phyloP scores from a whole-genome alignment of 2,797 vertebrate genomes.

The Rousettus madagascariensis region DNA sequence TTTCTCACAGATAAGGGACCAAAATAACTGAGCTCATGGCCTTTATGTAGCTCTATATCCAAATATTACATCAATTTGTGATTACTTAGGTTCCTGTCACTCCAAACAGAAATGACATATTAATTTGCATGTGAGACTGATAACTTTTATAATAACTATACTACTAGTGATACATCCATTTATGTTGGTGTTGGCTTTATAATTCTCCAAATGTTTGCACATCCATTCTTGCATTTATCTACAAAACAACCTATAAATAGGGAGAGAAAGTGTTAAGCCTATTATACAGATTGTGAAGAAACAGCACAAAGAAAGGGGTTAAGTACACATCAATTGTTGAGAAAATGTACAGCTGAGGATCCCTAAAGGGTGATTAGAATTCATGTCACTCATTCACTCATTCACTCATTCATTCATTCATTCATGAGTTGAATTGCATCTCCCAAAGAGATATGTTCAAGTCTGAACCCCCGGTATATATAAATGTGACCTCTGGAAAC shows the following conservation, averaged over 20 bases:
- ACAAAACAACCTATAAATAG: not conserved
- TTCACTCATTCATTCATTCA: not conserved
- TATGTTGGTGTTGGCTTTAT: not conserved
- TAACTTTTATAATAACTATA: not conserved
- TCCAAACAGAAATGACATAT: not conserved
- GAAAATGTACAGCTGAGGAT: not conserved
- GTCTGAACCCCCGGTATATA: not conserved
- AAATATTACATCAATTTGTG: not conserved
- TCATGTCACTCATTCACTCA: not conserved
- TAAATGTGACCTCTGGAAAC: not conserved
- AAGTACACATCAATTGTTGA: not conserved
- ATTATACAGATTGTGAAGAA: not conserved
- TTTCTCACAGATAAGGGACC: not conserved
- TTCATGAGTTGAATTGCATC: not conserved
- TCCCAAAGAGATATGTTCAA: not conserved
- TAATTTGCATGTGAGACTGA: not conserved
- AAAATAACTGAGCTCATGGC: not conserved
- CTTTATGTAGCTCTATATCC: not conserved
- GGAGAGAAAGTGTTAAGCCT: not conserved
- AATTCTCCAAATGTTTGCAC: not conserved
- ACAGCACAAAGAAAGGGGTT: not conserved
- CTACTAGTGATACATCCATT: not conserved
- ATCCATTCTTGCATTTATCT: not conserved
- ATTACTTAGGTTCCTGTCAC: not conserved
- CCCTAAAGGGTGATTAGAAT: not conserved